Conservation (phyloP, 2,888 invertebrate species). For the Cheilosia pagana region DNA sequence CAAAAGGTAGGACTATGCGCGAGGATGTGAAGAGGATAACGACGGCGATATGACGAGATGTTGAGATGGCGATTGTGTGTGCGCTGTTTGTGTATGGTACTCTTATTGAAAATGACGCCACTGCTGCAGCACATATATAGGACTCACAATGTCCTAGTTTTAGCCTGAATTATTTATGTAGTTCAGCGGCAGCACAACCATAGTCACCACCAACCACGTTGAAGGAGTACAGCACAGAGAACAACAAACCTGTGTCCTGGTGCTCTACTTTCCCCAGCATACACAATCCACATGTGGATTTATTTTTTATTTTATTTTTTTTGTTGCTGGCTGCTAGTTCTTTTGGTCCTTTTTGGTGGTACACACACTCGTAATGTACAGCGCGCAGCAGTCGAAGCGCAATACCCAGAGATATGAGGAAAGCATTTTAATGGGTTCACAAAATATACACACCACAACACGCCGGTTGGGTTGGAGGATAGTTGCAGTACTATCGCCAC, state of each 20-base stretch:
- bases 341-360: conserved; percentile 50
- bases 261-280: conserved; percentile 61
- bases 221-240: conserved; percentile 5
- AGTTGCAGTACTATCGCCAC: conserved; percentile 30
- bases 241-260: conserved; percentile 66
- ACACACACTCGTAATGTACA: conserved; percentile 15
- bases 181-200: conserved; percentile 60
- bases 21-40: conserved; percentile 55
- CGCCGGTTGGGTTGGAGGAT: neutral
- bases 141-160: conserved; percentile 70
- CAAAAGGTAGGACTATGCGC: conserved; percentile 1
- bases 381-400: conserved; percentile 25
- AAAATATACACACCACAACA: conserved; percentile 64
- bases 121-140: conserved; percentile 16
- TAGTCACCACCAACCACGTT: conserved; percentile 22
- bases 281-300: conserved; percentile 63
- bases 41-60: conserved; percentile 31
- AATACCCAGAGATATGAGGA: conserved; percentile 44
- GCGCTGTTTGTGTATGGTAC: conserved; percentile 31
- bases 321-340: conserved; percentile 45
- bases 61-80: conserved; percentile 49
- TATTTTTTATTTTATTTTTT: conserved; percentile 28
- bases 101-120: conserved; percentile 45
- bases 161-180: conserved; percentile 70
- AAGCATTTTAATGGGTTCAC: conserved; percentile 71